phyloP scores from a whole-genome alignment of 2,888 invertebrate species.

The Andrena flavipes region DNA sequence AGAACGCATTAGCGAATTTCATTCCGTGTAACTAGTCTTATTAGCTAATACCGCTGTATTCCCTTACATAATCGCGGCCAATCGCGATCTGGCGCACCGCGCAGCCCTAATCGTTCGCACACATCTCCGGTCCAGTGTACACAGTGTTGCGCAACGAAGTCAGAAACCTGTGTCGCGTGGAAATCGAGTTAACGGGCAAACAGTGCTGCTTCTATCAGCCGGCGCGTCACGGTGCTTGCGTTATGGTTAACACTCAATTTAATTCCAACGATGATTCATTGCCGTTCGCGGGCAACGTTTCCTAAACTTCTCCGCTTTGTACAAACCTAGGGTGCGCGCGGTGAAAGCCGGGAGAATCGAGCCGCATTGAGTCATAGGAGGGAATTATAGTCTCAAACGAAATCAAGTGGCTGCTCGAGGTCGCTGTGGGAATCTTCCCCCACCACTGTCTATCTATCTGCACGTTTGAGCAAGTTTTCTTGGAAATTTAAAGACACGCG shows the following conservation, averaged over 20 bases:
- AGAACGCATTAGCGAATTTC: slow-evolving; percentile 31
- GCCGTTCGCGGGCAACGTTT: slow-evolving; percentile 27
- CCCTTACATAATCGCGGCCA: slow-evolving; percentile 48
- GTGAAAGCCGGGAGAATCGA: neutral
- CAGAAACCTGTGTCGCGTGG: slow-evolving; percentile 26
- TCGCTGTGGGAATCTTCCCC: no score
- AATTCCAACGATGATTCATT: slow-evolving; percentile 37
- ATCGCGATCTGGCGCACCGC: slow-evolving; percentile 32
- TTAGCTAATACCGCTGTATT: slow-evolving; percentile 22
- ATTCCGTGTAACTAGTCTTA: slow-evolving; percentile 24
- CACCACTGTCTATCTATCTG: no score
- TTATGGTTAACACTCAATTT: slow-evolving; percentile 35
- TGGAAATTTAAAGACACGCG: neutral
- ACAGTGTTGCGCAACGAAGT: slow-evolving; percentile 39
- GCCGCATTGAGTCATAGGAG: neutral
- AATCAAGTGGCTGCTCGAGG: no score
- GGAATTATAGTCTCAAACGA: no score
- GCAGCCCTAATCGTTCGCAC: slow-evolving; percentile 41
- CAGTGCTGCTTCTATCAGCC: slow-evolving; percentile 17
- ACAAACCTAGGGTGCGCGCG: neutral
- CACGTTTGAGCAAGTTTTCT: neutral
- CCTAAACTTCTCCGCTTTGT: neutral
- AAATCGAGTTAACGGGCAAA: slow-evolving; percentile 39
- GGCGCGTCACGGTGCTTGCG: slow-evolving; percentile 34
- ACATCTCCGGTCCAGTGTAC: slow-evolving; percentile 25